Evolutionary conservation across 1,140 invertebrate species (phyloP), one percentile per base, ranked within the genome.

Genomic region (Zaprionus tsacasi): DNA sequence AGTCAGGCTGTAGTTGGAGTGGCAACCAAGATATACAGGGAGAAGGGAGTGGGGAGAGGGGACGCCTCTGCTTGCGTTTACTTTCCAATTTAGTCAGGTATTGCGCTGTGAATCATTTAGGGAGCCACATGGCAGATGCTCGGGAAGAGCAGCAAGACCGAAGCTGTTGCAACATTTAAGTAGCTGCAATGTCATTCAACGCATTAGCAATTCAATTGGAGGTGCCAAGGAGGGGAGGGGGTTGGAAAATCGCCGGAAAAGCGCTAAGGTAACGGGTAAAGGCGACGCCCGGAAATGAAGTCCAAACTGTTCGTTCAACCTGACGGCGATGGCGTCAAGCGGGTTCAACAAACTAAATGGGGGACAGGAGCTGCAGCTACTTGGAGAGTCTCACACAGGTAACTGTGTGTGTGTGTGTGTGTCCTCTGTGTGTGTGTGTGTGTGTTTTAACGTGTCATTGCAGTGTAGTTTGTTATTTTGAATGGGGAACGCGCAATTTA

Each of bases 401-500:
- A 30, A 17, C 45, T 66, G 17, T 65, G 6, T 52, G 33, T 65
- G 12, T 68, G 27, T 30, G 27, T 30, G 8, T 61, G 11, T 15
- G 27, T n/a, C n/a, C n/a, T n/a, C n/a, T 75, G 43, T 73, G 45
- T 65, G 52, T 61, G 33, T 58, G 27, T 66, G 45, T 65, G 52
- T 48, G 21, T 61, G 40, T 57, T 12, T 58, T 27, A 57, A 50
- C 43, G 74, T 81, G 64, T 67, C 54, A 48, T 55, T 59, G 43
- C 55, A 82, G 67, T 82, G 80, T 76, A 82, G 70, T 82, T 82
- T 64, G 80, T 79, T 83, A 80, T 70, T 73, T 11, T 59, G 48
- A 80, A 83, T 72, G 77, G 67, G 52, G 45, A 61, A 69, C 81
- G 45, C 65, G 73, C 81, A 67, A 71, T 85, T 83, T 85, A 74